Evolutionary conservation across 1,140 invertebrate species (phyloP).

Genomic region (Caenorhabditis inopinata): DNA sequence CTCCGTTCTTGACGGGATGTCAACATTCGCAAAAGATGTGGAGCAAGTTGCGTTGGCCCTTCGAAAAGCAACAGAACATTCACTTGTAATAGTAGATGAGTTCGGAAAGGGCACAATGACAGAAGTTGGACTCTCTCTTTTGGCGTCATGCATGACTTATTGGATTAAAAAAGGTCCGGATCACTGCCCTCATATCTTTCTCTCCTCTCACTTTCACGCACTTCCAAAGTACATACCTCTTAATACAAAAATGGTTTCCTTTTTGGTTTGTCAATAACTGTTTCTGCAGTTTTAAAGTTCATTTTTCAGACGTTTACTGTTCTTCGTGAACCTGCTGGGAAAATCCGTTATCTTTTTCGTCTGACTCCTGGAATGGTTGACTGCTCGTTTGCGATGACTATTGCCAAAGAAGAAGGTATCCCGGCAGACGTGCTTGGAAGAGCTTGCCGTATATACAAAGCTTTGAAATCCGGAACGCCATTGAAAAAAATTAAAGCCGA

Average conservation of each 20-base stretch:
- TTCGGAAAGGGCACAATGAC: slow-evolving; percentile 85
- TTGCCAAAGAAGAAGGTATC: background rate
- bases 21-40: slow-evolving; percentile 81
- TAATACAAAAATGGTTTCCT: background rate
- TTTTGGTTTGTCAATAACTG: background rate
- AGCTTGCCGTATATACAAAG: slow-evolving; percentile 16
- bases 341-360: background rate
- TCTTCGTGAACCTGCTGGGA: background rate
- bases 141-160: slow-evolving; percentile 60
- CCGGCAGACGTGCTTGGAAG: background rate
- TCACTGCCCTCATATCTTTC: slow-evolving; percentile 60
- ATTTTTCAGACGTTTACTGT: background rate
- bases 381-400: background rate
- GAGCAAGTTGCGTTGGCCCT: slow-evolving; percentile 78
- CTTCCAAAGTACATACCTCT: slow-evolving; percentile 42
- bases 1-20: slow-evolving; percentile 78
- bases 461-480: background rate
- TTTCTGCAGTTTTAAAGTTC: too few relatives aligned
- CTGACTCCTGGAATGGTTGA: background rate
- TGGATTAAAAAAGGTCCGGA: slow-evolving; percentile 55
- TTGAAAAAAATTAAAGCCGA: background rate
- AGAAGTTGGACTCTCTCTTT: slow-evolving; percentile 62
- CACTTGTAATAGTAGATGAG: slow-evolving; percentile 83
- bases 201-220: slow-evolving; percentile 60
- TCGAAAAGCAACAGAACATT: slow-evolving; percentile 72